Base-by-base conservation (phyloP, 2,113 vertebrate species). In the Lepus europaeus region DNA sequence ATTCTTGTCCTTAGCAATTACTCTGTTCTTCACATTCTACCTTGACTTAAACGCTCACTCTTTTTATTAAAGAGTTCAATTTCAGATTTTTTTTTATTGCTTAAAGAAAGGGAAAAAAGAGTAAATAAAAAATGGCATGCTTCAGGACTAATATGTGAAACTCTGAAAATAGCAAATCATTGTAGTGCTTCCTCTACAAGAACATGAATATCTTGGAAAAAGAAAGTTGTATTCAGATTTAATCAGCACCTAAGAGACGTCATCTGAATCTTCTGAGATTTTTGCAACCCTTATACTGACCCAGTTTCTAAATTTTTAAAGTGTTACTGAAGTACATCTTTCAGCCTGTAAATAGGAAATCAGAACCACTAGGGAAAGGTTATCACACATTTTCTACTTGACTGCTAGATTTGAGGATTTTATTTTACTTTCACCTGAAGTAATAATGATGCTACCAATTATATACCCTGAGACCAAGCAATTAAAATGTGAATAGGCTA, bases 201-300 rank as follows among this genome's bases (percentile, higher is more conserved):
- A 95, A 73, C 82, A 92, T 25, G 93, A 22, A 56, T 73, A 91
- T 61, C 66, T 92, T 61, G n/a, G n/a, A 84, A 95, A 92, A 59
- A 59, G 19, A 84, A 77, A 45, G 7, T 90, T 96, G 87, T 92
- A 95, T 93, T 96, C 76, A 79, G 72, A 80, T 94, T 91, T 95
- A 96, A 96, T 93, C 16, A 95, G 59, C 79, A 89, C 0, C 91
- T 96, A 78, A 19, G 5, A 95, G 74, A 90, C 56, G 6, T 29
- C 17, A 63, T 2, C 20, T 70, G 90, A 95, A 27, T 76, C 5
- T 96, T 96, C 92, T 95, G 84, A 95, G 17, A 84, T 61, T 59
- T 88, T 96, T 78, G 33, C 0, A 88, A 39, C 0, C 16, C 6
- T 90, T 93, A 19, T 23, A 93, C 85, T 92, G 68, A 82, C 68